Conservation (phyloP, 2,113 vertebrate genomes). For the Melanerpes formicivorus region DNA sequence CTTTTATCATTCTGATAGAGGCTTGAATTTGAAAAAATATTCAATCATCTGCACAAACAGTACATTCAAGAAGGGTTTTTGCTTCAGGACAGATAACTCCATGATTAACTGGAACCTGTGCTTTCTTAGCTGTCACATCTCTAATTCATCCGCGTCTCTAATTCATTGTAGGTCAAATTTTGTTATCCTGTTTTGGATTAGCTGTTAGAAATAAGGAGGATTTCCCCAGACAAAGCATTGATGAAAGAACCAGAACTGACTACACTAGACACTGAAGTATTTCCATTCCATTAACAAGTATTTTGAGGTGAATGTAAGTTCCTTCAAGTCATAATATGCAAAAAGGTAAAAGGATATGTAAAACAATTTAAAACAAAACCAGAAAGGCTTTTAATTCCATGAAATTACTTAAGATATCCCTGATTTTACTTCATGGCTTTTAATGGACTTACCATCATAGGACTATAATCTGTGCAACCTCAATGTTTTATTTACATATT, state of each 20-base stretch:
- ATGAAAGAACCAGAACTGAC: neutral
- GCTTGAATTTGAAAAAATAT: neutral
- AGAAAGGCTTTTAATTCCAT: neutral
- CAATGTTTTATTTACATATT: neutral
- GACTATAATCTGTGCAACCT: neutral
- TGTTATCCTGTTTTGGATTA: neutral
- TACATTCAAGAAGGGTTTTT: neutral
- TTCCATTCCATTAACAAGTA: neutral
- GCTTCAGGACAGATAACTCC: constrained; percentile 13
- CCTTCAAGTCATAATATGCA: neutral
- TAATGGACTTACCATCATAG: neutral
- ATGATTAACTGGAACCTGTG: neutral
- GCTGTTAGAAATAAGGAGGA: neutral
- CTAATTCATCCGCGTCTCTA: neutral
- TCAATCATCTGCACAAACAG: neutral
- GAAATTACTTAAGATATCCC: neutral
- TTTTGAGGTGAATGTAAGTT: neutral
- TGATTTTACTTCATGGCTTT: neutral
- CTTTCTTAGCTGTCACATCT: neutral
- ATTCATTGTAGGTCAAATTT: neutral
- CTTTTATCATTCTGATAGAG: neutral
- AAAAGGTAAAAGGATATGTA: neutral
- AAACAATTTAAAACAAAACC: neutral
- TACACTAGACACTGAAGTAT: neutral
- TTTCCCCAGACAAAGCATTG: neutral